These are phyloP conservation scores for Tragelaphus buxtoni DNA, from an alignment of 2,113 vertebrate species.

Conservation along the genomic window DNA sequence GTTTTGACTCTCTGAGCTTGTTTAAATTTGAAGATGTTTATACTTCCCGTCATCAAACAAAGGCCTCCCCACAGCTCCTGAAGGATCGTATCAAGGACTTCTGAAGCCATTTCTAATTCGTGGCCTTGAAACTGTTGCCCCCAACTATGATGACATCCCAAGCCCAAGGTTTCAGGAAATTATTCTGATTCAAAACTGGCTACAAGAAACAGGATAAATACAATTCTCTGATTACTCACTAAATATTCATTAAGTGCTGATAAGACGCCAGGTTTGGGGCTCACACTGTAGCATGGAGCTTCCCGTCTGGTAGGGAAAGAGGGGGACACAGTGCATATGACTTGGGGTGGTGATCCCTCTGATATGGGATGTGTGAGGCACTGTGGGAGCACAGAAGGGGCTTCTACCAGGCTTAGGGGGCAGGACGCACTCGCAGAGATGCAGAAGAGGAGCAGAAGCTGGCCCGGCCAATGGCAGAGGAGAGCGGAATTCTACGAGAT, in stretches of 20 bases:
- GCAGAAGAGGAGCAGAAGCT: not conserved
- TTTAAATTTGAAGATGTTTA: conserved; percentile 19
- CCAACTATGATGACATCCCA: not conserved
- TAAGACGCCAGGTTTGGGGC: not conserved
- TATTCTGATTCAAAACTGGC: not conserved
- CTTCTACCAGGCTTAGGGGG: not conserved
- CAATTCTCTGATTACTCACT: not conserved
- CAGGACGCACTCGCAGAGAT: not conserved
- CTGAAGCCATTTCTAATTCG: not conserved
- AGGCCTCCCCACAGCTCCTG: not conserved
- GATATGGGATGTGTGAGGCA: rapidly evolving
- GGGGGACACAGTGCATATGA: not conserved
- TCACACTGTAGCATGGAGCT: not conserved
- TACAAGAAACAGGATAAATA: conserved; percentile 2
- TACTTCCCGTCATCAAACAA: conserved; percentile 11
- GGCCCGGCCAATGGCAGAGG: not conserved
- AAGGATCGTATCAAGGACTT: conserved; percentile 5
- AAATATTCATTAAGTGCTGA: not conserved
- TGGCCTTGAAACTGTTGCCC: conserved; percentile 24
- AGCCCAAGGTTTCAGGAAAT: conserved; percentile 1
- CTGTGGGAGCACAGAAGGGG: not conserved
- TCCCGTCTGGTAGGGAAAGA: not conserved
- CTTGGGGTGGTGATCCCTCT: not conserved
- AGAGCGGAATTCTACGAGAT: not conserved
- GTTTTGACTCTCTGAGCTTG: not conserved